Evolutionary conservation across 1,140 invertebrate genomes (phyloP), one percentile per base, ranked within the genome.

Genomic region (Teleopsis dalmanni): DNA sequence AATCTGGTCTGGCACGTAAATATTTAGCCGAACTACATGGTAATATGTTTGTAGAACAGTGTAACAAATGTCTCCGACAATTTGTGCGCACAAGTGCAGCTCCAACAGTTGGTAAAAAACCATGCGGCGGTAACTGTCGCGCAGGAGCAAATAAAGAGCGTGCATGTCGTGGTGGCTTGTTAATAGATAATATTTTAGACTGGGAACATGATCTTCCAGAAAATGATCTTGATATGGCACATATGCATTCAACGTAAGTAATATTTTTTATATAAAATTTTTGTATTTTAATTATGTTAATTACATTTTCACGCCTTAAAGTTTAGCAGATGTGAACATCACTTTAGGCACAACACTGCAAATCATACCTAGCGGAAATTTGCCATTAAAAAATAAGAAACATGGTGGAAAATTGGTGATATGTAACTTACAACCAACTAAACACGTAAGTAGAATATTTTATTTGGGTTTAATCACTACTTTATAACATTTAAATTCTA

Each of bases 21-120:
- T 73, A 84, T 65, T 72, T 99, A 46, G 82, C 94, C 27, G 96
- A 99, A 74, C 74, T 99, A 23, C 96, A 99, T 78, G 96, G 96
- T 27, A 98, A 99, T 70, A 97, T 99, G 85, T 98, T 95, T 73
- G 79, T 91, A 36, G 93, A 97, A 73, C 84, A 95, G 64, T 99
- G 95, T 70, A 83, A 85, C 60, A 81, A 84, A 62, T 99, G 95
- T 76, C 51, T 57, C 77, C 83, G 62, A 3, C 60, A 70, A 22
- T 96, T 91, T 75, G 83, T 97, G 22, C 76, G 88, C 31, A 76
- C 76, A 41, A 76, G 76, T 41, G 83, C 91, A 34, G 87, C 88
- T 18, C 81, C 84, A 48, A 94, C 90, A 25, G 93, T 98, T 35
- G 95, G 94, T 1, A 85, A 94, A 68, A 96, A 95, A 66, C 81